Base-by-base conservation (phyloP, 2,888 invertebrate species). In the Scaptomyza cyrtandrae region DNA sequence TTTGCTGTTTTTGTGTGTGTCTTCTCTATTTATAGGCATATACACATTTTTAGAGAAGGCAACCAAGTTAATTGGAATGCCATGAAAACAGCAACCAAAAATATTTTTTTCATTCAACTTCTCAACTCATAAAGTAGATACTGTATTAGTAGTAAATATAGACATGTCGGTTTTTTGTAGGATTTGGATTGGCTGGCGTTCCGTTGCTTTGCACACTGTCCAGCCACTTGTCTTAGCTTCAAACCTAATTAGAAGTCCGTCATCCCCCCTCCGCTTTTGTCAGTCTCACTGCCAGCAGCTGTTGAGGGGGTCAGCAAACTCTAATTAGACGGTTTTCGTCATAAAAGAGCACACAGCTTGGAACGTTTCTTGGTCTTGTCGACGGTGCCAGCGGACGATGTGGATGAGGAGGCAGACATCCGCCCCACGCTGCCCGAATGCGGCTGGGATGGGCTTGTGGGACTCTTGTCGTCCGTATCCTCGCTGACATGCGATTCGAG, bases 281-380 rank as follows among this genome's bases (percentile, higher is more conserved):
- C 87, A 77, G 85, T 75, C 60, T 86, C 88, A 78, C 75, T 78
- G 78, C 43, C 75, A 55, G 78, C 50, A 45, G 78, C 77, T 66
- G 65, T 80, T 65, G 85, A 77, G 78, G 85, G 85, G 77, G 77
- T 88, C 82, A 81, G 71, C 79, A 91, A 82, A 90, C 88, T 91
- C 91, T 91, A 91, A 91, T 91, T 91, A 83, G 91, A 91, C 27
- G 91, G 90, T 66, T 92, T 91, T 90, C 91, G 92, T 93, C 93
- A 93, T 90, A 93, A 92, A 16, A 93, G 87, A 48, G 91, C 89
- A 75, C 93, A 93, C 61, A 93, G 74, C 79, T 92, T 93, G 75
- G 93, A 92, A 46, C 92, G 92, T 64, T 91, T 92, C 76, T 92
- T 92, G 46, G 85, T 86, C 75, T 92, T 92, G 62, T 91, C 91